Conservation (phyloP, 2,888 invertebrate species). For the Rhyacophila evoluta region DNA sequence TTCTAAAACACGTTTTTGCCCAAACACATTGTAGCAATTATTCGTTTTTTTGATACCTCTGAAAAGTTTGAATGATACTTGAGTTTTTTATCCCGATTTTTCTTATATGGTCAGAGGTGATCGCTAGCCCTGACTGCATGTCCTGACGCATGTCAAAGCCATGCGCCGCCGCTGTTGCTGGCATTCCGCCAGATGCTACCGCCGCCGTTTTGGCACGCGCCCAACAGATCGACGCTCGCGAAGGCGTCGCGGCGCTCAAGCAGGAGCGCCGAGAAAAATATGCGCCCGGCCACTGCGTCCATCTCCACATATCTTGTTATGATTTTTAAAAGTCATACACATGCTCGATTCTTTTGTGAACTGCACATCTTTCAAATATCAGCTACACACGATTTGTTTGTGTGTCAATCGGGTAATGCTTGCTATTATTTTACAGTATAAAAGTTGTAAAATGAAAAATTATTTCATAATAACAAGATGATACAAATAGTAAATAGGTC, state of each 20-base stretch:
- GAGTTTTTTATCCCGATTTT: too few relatives aligned
- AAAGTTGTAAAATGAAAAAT: too few relatives aligned
- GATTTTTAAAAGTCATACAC: background rate
- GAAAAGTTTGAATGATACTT: background rate
- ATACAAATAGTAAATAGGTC: too few relatives aligned
- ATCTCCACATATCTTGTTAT: background rate
- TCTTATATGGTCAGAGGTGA: too few relatives aligned
- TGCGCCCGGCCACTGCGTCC: background rate
- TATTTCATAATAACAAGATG: too few relatives aligned
- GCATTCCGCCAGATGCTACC: constrained; percentile 42
- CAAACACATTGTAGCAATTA: too few relatives aligned
- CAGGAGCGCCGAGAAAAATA: background rate
- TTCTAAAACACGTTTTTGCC: too few relatives aligned
- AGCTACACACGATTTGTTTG: too few relatives aligned
- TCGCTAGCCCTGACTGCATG: background rate
- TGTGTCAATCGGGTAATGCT: too few relatives aligned
- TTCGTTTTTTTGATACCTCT: too few relatives aligned
- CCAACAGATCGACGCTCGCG: constrained; percentile 52
- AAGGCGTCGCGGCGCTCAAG: constrained; percentile 19
- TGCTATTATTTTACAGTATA: too few relatives aligned
- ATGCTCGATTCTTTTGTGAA: background rate
- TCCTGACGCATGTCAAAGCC: constrained; percentile 30
- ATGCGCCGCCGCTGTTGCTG: constrained; percentile 36
- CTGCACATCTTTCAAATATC: too few relatives aligned
- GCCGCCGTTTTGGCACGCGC: constrained; percentile 48